Base-by-base conservation (phyloP, 2,888 invertebrate genomes). In the Opisthograptis luteolata region DNA sequence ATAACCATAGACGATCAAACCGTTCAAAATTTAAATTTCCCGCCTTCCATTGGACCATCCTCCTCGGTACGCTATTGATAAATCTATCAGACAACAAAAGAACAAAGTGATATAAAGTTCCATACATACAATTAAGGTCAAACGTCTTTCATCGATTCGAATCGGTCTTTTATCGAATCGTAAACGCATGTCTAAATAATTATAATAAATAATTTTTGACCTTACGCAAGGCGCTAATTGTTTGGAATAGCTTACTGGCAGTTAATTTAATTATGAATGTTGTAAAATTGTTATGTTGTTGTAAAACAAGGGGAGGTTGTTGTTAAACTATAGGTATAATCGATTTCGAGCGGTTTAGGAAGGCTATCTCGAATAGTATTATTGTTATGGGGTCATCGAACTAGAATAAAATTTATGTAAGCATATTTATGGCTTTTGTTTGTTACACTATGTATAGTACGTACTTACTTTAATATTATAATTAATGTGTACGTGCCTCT, bases 191-290 rank as follows among this genome's bases (percentile, higher is more conserved):
- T 76, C 62, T 79, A 79, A 77, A 80, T 73, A 44, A 49, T 43
- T 49, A 62, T 77, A 72, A 71, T 81, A 76, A 76, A 83, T 85
- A 82, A 85, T 84, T 81, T 81, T 73, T 81, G 83, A 87, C 87
- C 87, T 87, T 83, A 84, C 77, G 59, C 78, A 77, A 73, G 73
- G 69, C 78, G 69, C 73, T 84, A 81, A 85, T 84, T 79, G 78
- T 77, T 51, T 79, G 57, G 72, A 80, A 79, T 75, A 71, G 73
- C 68, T 70, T 64, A 73, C 70, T 73, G 73, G 76, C 79, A 78
- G 84, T 86, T 84, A 82, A 79, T 78, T 83, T 81, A 77, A 86
- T 85, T 84, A 81, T 64, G 46, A 66, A 69, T 71, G 70, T 73
- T 70, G 48, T 72, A 70, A 73, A 76, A 66, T 66, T 60, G 66